phyloP scores from a whole-genome alignment of 2,888 invertebrate species.

The Allolobophora icterica region DNA sequence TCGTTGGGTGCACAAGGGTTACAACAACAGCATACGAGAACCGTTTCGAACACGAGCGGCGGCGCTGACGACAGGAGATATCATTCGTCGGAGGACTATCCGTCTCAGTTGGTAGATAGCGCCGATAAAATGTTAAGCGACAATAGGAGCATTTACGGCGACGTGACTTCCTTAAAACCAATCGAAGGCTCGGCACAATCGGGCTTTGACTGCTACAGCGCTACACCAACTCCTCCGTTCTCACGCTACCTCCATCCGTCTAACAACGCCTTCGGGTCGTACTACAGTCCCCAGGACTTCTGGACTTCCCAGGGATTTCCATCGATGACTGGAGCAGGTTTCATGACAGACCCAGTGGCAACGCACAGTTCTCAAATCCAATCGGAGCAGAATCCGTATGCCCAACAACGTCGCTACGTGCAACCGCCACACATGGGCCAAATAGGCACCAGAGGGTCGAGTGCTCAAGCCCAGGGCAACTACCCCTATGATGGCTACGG shows the following conservation, averaged over 20 bases:
- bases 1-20: neutral
- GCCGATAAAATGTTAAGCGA: neutral
- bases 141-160: neutral
- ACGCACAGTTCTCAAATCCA: neutral
- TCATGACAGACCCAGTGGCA: neutral
- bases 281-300: neutral
- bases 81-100: neutral
- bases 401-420: conserved; percentile 23
- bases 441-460: neutral
- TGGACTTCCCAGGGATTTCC: conserved; percentile 11
- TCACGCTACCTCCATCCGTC: conserved; percentile 18
- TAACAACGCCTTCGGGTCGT: neutral
- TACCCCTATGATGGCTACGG: neutral
- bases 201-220: neutral
- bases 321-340: neutral
- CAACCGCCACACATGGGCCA: neutral
- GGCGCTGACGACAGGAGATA: neutral
- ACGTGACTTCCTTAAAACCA: neutral
- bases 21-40: neutral
- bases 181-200: neutral
- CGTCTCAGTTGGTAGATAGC: neutral
- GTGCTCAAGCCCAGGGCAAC: conserved; percentile 18
- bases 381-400: neutral
- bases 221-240: neutral
- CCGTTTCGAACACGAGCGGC: neutral